Evolutionary conservation across 92 coral and sea anemone genomes (phyloP).

Genomic region (Nematostella vectensis): DNA sequence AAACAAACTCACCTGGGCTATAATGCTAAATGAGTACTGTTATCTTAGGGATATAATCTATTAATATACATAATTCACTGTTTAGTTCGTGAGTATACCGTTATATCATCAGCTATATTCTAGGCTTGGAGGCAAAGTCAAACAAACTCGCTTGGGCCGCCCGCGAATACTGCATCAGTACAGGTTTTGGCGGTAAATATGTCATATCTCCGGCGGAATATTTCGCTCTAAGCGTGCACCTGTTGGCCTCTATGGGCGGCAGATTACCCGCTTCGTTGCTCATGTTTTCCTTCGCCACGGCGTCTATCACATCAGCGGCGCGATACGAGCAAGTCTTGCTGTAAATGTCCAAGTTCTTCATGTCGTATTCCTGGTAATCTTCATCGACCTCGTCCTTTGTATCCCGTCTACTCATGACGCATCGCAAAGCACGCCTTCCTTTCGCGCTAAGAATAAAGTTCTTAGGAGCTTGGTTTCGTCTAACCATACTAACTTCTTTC

Average conservation of each 20-base stretch:
- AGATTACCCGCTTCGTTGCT: conserved; percentile 6
- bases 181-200: conserved; percentile 37
- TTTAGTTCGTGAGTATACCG: too few species aligned
- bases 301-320: conserved; percentile 26
- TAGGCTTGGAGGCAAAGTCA: too few species aligned
- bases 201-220: conserved; percentile 24
- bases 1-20: conserved; percentile 25
- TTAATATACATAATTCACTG: too few species aligned
- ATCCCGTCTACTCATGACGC: conserved; percentile 36
- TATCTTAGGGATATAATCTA: too few species aligned
- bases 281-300: conserved; percentile 35
- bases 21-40: too few species aligned
- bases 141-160: conserved; percentile 30
- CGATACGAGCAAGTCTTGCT: neutral
- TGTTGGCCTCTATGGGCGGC: conserved; percentile 38
- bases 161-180: conserved; percentile 49
- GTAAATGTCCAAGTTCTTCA: conserved; percentile 20
- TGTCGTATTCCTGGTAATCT: conserved; percentile 46
- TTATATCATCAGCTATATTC: too few species aligned
- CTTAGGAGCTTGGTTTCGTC: neutral
- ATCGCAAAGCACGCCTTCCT: conserved; percentile 27
- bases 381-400: conserved; percentile 16
- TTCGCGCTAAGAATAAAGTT: neutral
- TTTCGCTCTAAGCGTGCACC: conserved; percentile 39
- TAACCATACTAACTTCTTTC: neutral